Percentiles rank a stretch among this genome's conserved stretches.
Evolutionary conservation across 2,888 invertebrate genomes (phyloP).

Genomic region (Rhingia campestris): DNA sequence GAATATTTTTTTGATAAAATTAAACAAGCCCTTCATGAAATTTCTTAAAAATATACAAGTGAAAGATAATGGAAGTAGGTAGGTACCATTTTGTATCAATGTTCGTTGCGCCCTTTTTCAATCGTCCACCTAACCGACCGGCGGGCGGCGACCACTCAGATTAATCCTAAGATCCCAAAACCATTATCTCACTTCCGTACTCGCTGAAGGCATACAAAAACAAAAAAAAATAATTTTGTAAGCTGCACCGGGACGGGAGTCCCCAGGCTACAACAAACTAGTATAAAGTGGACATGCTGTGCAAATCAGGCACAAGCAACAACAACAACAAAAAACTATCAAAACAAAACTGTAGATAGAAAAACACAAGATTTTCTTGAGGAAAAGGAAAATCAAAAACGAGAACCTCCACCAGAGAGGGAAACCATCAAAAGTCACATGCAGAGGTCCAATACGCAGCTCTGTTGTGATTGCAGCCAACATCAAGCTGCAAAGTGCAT

Average conservation of each 20-base stretch:
- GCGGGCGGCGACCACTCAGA: background rate
- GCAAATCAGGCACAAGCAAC: conserved; percentile 41
- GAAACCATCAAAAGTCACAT: conserved; percentile 38
- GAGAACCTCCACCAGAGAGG: background rate
- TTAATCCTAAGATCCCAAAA: conserved; percentile 35
- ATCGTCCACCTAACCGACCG: background rate
- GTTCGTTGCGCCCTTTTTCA: conserved; percentile 34
- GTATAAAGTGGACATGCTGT: conserved; percentile 30
- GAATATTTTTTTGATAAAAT: too few relatives aligned
- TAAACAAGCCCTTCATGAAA: too few relatives aligned
- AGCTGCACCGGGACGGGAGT: conserved; percentile 26
- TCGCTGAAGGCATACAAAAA: conserved; percentile 32
- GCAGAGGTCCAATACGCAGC: conserved; percentile 52
- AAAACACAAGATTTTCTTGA: conserved; percentile 18
- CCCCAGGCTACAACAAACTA: conserved; percentile 4
- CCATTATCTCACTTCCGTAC: conserved; percentile 61
- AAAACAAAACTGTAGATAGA: conserved; percentile 43
- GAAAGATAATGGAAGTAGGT: too few relatives aligned
- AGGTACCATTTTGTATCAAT: too few relatives aligned
- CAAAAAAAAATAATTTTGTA: conserved; percentile 6
- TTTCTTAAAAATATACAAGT: too few relatives aligned
- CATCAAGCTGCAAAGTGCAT: conserved; percentile 46
- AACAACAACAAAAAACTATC: conserved; percentile 13
- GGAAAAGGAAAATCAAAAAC: conserved; percentile 2
- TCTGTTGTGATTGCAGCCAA: conserved; percentile 48